Conservation (phyloP, 1,140 invertebrate genomes). For the Drosophila tristis region DNA sequence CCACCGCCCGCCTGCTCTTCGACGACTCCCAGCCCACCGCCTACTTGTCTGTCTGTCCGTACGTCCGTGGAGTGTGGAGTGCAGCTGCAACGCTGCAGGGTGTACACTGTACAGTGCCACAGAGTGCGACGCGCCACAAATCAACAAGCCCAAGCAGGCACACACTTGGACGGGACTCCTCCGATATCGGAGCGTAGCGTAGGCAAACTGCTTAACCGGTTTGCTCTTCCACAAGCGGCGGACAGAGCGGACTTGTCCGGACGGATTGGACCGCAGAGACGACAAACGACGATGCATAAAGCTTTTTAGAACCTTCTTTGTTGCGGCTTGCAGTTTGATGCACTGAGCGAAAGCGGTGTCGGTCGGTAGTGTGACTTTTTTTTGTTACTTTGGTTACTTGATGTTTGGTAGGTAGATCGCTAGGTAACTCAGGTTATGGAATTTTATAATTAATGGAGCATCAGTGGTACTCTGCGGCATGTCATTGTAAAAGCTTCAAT, state of each 20-base stretch:
- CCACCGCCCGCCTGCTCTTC: background rate
- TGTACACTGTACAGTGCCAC: constrained; percentile 69
- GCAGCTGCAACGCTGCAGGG: constrained; percentile 80
- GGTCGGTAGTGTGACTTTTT: background rate
- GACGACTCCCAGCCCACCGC: constrained; percentile 18
- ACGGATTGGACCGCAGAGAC: constrained; percentile 30
- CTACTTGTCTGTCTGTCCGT: constrained; percentile 39
- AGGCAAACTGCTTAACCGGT: constrained; percentile 50
- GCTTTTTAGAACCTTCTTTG: constrained; percentile 81
- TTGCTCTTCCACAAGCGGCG: constrained; percentile 21
- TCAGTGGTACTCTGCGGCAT: too few relatives aligned
- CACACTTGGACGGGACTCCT: constrained; percentile 43
- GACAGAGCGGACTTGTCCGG: constrained; percentile 17
- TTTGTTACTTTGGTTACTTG: too few relatives aligned
- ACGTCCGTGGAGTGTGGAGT: constrained; percentile 48
- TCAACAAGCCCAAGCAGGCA: constrained; percentile 50
- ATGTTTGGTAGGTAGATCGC: too few relatives aligned
- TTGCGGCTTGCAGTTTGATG: constrained; percentile 49
- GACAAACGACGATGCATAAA: constrained; percentile 65
- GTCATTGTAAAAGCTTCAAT: background rate
- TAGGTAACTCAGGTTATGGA: too few relatives aligned
- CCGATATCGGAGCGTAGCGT: constrained; percentile 40
- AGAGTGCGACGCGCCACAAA: constrained; percentile 59
- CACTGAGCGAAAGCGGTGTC: constrained; percentile 34
- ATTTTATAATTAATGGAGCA: too few relatives aligned